A percentile compares a stretch with the other conserved stretches of the same genome.
Conservation (phyloP, 2,113 vertebrate genomes). For the Eulemur rufifrons region DNA sequence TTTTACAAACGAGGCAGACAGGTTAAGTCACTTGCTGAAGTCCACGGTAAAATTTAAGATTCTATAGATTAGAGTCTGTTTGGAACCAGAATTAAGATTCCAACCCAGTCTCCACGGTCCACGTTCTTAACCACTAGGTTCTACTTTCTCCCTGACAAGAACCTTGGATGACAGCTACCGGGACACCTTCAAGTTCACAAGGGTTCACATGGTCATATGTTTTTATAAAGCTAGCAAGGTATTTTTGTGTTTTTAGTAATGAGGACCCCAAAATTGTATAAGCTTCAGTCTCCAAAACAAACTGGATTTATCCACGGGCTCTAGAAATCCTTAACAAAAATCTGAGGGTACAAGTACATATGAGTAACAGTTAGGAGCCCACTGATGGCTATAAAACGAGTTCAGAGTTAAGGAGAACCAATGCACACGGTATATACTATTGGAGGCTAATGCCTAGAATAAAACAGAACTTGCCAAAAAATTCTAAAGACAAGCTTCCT, state of each 20-base stretch:
- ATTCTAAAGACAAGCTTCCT: background rate
- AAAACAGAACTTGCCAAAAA: background rate
- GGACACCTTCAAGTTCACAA: background rate
- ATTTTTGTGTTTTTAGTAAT: background rate
- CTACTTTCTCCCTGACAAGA: background rate
- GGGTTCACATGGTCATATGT: too few relatives aligned
- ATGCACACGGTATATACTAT: rapidly evolving
- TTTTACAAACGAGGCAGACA: background rate
- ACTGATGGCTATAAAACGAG: background rate
- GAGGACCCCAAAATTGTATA: background rate
- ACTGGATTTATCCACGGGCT: background rate
- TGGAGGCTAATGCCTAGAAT: background rate
- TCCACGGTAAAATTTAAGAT: background rate
- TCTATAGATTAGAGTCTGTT: too few relatives aligned
- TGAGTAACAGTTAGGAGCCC: background rate
- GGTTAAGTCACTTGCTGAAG: background rate
- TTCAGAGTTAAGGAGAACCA: background rate
- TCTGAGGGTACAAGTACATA: background rate
- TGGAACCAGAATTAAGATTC: background rate
- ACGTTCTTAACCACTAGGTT: background rate
- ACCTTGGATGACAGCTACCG: background rate
- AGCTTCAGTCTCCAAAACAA: background rate
- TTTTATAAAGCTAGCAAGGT: background rate
- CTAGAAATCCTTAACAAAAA: constrained; percentile 13
- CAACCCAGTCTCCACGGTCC: background rate